Conservation (phyloP, 2,113 vertebrate genomes). For the Marmota flaviventris region DNA sequence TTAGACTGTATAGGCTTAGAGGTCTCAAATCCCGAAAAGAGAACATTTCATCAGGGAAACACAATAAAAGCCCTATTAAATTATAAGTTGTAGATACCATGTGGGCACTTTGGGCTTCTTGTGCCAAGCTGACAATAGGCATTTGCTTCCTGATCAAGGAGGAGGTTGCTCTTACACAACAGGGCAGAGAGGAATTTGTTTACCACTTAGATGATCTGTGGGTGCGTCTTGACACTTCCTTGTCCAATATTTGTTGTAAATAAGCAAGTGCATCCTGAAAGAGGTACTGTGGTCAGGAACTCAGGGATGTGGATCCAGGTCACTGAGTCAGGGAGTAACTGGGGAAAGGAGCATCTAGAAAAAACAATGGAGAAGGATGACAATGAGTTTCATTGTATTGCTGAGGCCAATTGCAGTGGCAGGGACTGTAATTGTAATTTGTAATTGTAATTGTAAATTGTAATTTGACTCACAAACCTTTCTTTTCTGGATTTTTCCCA, state of each 20-base stretch:
- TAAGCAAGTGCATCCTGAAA: not conserved
- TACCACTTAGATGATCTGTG: not conserved
- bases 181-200: not conserved
- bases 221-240: not conserved
- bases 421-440: not conserved
- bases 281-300: not conserved
- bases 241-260: not conserved
- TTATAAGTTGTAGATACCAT: not conserved
- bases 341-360: not conserved
- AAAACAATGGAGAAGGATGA: not conserved
- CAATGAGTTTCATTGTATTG: not conserved
- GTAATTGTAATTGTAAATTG: not conserved
- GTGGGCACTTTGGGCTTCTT: not conserved
- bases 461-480: not conserved
- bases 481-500: not conserved
- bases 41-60: not conserved
- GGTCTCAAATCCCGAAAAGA: not conserved
- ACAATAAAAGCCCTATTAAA: not conserved
- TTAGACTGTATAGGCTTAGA: not conserved
- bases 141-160: not conserved
- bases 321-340: not conserved
- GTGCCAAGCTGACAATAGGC: not conserved
- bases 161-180: not conserved
- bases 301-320: not conserved
- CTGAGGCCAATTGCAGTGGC: not conserved